Evolutionary conservation across 2,888 invertebrate genomes (phyloP), one percentile per base, ranked within the genome.

Genomic region (Allygus modestus): DNA sequence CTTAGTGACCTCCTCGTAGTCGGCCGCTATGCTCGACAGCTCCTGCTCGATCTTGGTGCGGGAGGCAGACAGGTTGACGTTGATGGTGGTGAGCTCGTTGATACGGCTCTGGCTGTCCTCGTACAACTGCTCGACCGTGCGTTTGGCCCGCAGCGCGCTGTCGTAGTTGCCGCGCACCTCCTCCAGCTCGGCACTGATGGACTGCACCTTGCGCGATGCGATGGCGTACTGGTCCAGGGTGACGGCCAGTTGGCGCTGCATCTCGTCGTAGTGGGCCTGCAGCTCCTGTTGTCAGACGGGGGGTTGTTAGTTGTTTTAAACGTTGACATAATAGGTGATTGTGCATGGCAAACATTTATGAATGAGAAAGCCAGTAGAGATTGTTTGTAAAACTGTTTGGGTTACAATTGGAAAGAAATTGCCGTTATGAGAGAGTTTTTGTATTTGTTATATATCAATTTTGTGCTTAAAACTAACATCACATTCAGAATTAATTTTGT

Each of bases 1-100:
- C 92, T 97, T 97, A 91, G 97, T 97, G 90, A 99, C 97, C 92
- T 99, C 99, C 90, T 99, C 99, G 91, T 99, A 97, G 92, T 99
- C 99, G 88, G 97, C 95, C 88, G 98, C 97, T 89, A 99, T 94
- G 88, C 96, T 95, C 83, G 94, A 92, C 89, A 98, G 92, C 91
- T 99, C 99, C 90, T 97, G 97, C 92, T 99, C 99, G 90, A 99
- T 93, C 93, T 98, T 98, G 90, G 96, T 95, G 94, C 97, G 99
- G 91, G 96, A 94, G 89, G 98, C 97, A 85, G 97, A 95, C 90
- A 99, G 93, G 93, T 97, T 98, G 87, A 98, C 97, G 91, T 99
- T 98, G 93, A 97, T 97, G 89, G 97, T 96, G 89, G 96, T 96
- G 91, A 99, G 92, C 92, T 99, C 99, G 90, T 96, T 98, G 92